Evolutionary conservation across 2,797 vertebrate species (phyloP).

Genomic region (Dicrostonyx torquatus): DNA sequence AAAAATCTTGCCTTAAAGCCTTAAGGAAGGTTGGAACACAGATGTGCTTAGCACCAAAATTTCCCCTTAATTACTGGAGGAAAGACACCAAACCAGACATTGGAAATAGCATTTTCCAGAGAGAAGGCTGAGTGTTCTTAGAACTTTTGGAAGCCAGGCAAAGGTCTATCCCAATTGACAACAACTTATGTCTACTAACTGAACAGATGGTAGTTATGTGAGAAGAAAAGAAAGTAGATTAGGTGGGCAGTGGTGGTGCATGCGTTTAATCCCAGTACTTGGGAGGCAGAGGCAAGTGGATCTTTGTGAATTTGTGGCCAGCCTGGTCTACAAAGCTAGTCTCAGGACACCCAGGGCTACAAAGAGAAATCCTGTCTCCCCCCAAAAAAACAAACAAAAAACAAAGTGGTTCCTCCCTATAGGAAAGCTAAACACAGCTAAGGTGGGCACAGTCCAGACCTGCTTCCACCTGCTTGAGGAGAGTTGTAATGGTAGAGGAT

Average conservation of each 20-base stretch:
- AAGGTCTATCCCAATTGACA: neutral
- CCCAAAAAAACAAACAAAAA: neutral
- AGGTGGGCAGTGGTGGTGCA: neutral
- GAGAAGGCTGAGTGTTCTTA: neutral
- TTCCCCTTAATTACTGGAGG: neutral
- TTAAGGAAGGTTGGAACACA: neutral
- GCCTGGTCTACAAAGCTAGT: neutral
- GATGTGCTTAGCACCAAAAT: neutral
- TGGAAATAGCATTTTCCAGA: neutral
- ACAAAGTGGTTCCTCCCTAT: neutral
- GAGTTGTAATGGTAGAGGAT: neutral
- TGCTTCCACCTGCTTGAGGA: neutral
- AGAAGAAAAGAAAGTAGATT: neutral
- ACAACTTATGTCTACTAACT: neutral
- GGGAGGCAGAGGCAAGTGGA: neutral
- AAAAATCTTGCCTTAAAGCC: conserved; percentile 23
- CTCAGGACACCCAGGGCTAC: neutral
- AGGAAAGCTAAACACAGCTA: neutral
- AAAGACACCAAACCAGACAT: neutral
- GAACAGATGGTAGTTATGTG: neutral
- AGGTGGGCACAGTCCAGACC: neutral
- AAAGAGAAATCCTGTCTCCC: neutral
- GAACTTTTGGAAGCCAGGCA: neutral
- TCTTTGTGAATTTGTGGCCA: neutral
- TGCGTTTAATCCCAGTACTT: neutral